These are phyloP conservation scores for Odocoileus hemionus DNA, from an alignment of 2,113 vertebrate species.

Conservation along the genomic window DNA sequence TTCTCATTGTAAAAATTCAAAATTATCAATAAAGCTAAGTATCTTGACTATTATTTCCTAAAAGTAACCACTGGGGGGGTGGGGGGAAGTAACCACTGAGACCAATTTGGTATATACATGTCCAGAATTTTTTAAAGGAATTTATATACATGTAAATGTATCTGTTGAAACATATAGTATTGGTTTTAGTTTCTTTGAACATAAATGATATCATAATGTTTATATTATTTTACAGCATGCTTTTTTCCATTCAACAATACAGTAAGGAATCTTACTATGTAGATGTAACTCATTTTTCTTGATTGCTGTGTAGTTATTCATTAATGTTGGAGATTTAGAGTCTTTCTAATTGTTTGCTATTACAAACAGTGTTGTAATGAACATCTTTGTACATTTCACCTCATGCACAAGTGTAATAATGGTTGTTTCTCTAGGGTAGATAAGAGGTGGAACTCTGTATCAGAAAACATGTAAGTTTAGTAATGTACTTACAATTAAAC, in stretches of 20 bases:
- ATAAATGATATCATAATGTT: not conserved
- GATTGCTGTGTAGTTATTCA: not conserved
- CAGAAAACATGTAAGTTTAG: not conserved
- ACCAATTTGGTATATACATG: not conserved
- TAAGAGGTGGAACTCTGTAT: not conserved
- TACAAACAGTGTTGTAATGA: not conserved
- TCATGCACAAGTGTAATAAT: not conserved
- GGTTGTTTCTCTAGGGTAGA: not conserved
- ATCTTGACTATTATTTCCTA: not conserved
- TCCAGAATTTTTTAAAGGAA: slow-evolving; percentile 19
- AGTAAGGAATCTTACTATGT: not conserved
- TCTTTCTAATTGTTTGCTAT: not conserved
- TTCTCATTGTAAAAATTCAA: slow-evolving; percentile 6
- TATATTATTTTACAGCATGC: not conserved
- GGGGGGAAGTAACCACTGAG: not conserved
- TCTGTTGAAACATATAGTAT: not conserved
- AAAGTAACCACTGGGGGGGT: not conserved
- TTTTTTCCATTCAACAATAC: not conserved
- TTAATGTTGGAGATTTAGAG: not conserved
- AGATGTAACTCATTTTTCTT: not conserved
- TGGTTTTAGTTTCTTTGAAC: slow-evolving; percentile 20
- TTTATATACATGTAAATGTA: not conserved
- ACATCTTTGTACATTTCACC: not conserved
- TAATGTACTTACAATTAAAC: not conserved
- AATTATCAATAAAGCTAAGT: slow-evolving; percentile 23